A percentile compares a stretch with the other conserved stretches of the same genome.
These are phyloP conservation scores for Procambarus virginalis DNA, from an alignment of 1,140 invertebrate species.

Conservation along the genomic window DNA sequence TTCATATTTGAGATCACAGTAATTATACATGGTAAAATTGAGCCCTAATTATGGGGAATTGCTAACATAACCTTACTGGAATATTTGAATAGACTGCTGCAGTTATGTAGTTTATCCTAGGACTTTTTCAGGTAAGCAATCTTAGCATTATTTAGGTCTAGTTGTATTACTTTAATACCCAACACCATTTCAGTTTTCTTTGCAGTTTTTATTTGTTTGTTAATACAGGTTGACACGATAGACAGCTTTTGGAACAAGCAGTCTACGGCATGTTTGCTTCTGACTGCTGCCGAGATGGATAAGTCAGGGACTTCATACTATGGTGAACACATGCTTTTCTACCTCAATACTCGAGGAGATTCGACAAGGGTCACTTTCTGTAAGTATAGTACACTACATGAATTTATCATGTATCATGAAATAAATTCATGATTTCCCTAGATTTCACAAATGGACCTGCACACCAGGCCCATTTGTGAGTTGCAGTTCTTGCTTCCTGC, in stretches of 20 bases:
- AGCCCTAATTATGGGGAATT: too few relatives aligned
- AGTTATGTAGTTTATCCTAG: too few relatives aligned
- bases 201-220: neutral
- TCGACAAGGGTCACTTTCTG: constrained; percentile 56
- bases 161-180: neutral
- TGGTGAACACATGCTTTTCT: constrained; percentile 64
- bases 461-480: too few relatives aligned
- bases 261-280: constrained; percentile 48
- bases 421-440: too few relatives aligned
- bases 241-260: constrained; percentile 48
- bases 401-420: too few relatives aligned
- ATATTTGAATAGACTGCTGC: neutral
- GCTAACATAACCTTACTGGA: too few relatives aligned
- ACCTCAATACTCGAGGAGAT: constrained; percentile 53
- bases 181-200: neutral
- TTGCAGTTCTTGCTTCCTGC: too few relatives aligned
- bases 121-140: too few relatives aligned
- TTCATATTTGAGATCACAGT: too few relatives aligned
- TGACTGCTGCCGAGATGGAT: constrained; percentile 58
- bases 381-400: constrained; percentile 9
- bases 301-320: constrained; percentile 60
- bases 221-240: constrained; percentile 52
- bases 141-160: too few relatives aligned
- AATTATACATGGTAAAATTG: too few relatives aligned
- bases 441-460: too few relatives aligned